phyloP scores from a whole-genome alignment of 2,888 invertebrate genomes.

The Cordilura impudica region DNA sequence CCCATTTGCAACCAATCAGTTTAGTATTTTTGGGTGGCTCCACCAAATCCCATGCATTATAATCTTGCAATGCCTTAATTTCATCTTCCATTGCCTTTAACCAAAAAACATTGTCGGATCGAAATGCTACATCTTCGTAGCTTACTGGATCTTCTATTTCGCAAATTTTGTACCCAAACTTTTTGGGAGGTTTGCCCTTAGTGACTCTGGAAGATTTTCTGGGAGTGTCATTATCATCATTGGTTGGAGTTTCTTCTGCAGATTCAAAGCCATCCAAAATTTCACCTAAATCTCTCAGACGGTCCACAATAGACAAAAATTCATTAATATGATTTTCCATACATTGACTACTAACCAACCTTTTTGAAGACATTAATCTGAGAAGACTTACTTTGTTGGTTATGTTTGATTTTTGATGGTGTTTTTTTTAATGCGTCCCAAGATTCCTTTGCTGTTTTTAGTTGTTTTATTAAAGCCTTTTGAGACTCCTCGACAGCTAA shows the following conservation, averaged over 20 bases:
- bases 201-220: background rate
- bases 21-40: background rate
- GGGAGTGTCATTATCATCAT: background rate
- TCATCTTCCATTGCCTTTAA: background rate
- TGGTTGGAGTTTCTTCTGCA: background rate
- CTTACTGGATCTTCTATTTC: too few species aligned
- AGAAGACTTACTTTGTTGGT: too few species aligned
- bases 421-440: constrained; percentile 27
- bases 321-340: constrained; percentile 44
- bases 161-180: too few species aligned
- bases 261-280: background rate
- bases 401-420: too few species aligned
- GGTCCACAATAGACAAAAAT: too few species aligned
- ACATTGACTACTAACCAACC: too few species aligned
- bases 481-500: too few species aligned
- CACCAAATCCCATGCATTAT: background rate
- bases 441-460: constrained; percentile 27
- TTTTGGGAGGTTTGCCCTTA: background rate
- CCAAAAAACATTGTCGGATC: too few species aligned
- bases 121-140: too few species aligned
- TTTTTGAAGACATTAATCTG: too few species aligned
- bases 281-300: too few species aligned
- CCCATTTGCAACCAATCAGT: background rate
- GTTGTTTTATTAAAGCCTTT: too few species aligned
- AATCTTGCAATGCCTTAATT: background rate